These are phyloP conservation scores for Leptatherina wallacei DNA, from an alignment of 2,797 vertebrate species.

Conservation along the genomic window DNA sequence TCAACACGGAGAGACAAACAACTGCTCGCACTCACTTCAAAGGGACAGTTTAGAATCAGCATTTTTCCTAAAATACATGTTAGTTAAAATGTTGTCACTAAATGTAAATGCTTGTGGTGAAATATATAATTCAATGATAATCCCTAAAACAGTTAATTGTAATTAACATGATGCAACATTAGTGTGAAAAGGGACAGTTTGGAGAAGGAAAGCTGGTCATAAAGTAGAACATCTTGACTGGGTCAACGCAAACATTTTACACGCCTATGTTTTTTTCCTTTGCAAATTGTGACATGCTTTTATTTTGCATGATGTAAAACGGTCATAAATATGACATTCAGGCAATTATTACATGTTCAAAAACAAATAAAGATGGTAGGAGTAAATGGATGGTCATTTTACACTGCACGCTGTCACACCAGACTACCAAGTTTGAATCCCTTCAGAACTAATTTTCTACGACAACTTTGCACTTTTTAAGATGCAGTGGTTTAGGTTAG, in stretches of 20 bases:
- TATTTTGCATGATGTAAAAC: neutral
- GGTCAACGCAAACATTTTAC: neutral
- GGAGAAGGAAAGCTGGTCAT: neutral
- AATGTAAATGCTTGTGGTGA: neutral
- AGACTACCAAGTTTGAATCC: no score
- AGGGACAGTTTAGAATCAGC: neutral
- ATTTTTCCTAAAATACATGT: neutral
- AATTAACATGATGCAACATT: neutral
- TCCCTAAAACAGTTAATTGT: neutral
- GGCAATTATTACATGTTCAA: no score
- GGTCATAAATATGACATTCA: no score
- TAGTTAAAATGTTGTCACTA: neutral
- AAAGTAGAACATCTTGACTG: neutral
- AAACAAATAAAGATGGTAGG: no score
- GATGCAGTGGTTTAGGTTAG: no score
- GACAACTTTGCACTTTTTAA: no score
- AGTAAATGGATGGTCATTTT: no score
- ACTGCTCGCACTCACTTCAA: neutral
- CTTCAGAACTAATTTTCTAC: no score
- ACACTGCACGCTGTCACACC: no score
- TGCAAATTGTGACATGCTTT: neutral
- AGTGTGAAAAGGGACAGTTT: neutral
- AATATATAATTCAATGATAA: neutral
- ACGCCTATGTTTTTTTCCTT: neutral
- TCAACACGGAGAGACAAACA: neutral